Evolutionary conservation across 2,888 invertebrate species (phyloP), one percentile per base, ranked within the genome.

Genomic region (Gerris lacustris): DNA sequence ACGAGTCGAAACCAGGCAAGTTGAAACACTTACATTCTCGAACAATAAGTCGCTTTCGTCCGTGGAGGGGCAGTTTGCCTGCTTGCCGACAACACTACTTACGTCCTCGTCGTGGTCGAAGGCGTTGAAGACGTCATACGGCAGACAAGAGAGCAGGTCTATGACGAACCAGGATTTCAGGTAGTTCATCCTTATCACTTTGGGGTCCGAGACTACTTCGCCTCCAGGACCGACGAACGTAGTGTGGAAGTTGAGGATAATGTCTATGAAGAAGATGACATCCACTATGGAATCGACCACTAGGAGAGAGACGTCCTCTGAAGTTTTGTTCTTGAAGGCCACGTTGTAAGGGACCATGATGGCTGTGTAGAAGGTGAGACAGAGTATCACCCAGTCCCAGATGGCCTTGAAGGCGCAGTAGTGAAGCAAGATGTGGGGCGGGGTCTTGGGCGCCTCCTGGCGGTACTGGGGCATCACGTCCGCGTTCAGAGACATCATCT

Each of bases 301-400:
- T 79, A 96, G 87, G 78, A 95, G 86, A 78, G 93, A 94, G 76
- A 95, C 94, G 83, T 95, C 95, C 83, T 95, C 95, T 82, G 94
- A 93, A 77, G 96, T 97, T 84, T 98, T 98, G 86, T 96, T 97
- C 86, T 97, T 96, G 87, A 99, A 99, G 81, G 99, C 97, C 80
- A 98, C 97, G 84, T 99, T 99, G 86, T 96, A 99, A 77, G 99
- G 99, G 80, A 98, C 97, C 94, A 89, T 88, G 82, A 96, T 94
- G 80, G 96, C 98, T 78, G 99, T 99, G 87, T 99, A 99, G 87
- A 99, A 98, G 79, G 99, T 99, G 81, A 99, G 88, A 84, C 96
- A 94, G 78, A 99, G 88, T 82, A 99, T 99, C 83, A 99, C 94
- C 99, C 99, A 99, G 86, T 98, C 97, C 96, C 97, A 98, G 82